A percentile compares a stretch with the other conserved stretches of the same genome.
phyloP scores from a whole-genome alignment of 2,888 invertebrate genomes.

The Copidosoma aretas region DNA sequence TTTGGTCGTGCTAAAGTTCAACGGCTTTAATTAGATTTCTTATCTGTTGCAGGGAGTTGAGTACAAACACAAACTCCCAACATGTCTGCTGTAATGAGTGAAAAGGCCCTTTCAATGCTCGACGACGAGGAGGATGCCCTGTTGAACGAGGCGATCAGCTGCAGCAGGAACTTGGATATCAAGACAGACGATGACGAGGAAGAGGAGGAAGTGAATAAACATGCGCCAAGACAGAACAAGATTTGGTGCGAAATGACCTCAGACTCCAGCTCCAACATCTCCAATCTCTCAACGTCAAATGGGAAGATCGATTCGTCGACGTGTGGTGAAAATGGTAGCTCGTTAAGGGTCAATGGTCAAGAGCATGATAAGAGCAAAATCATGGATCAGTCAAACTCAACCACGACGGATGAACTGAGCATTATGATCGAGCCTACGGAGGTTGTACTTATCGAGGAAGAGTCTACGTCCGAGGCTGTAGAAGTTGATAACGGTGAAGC shows the following conservation, averaged over 20 bases:
- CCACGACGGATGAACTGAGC: background rate
- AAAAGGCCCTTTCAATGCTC: constrained; percentile 19
- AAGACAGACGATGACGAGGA: constrained; percentile 38
- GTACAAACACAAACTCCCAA: too few relatives aligned
- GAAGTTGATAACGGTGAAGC: background rate
- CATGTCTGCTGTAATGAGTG: constrained; percentile 24
- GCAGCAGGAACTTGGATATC: constrained; percentile 35
- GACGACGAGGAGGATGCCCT: constrained; percentile 43
- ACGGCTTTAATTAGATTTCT: too few relatives aligned
- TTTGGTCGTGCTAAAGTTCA: too few relatives aligned
- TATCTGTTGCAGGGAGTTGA: too few relatives aligned
- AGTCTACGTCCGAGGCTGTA: background rate
- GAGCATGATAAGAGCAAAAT: constrained; percentile 4
- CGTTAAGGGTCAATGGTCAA: constrained; percentile 5
- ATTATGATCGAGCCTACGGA: background rate
- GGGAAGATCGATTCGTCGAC: constrained; percentile 27
- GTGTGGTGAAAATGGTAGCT: constrained; percentile 15
- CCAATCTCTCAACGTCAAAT: constrained; percentile 27
- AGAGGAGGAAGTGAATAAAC: background rate
- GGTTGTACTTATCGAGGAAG: background rate
- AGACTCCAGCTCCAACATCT: constrained; percentile 12
- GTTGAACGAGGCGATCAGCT: constrained; percentile 40
- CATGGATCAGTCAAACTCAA: background rate
- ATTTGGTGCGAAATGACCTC: constrained; percentile 32
- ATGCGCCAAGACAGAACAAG: background rate